phyloP scores from a whole-genome alignment of 2,797 vertebrate species.

The Hafferia zeledoni region DNA sequence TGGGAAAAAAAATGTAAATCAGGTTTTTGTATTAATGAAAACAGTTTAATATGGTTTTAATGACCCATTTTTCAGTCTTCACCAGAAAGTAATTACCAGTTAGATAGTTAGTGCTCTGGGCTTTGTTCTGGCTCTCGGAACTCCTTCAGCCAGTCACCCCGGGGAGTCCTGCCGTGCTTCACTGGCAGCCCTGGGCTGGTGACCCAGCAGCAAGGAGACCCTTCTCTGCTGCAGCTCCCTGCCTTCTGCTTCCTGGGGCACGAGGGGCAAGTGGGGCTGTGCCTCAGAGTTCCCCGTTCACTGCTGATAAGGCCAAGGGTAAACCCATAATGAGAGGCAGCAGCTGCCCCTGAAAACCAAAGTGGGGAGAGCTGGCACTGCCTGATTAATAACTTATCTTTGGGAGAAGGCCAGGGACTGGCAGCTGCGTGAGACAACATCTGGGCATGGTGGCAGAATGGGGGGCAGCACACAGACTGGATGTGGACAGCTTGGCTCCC shows the following conservation, averaged over 20 bases:
- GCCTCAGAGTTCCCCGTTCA: fast-evolving
- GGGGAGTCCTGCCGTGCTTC: neutral
- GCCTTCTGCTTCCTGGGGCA: neutral
- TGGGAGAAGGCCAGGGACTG: neutral
- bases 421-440: neutral
- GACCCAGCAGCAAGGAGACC: neutral
- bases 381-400: neutral
- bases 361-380: neutral
- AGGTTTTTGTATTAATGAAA: conserved; percentile 74
- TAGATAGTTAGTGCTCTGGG: conserved; percentile 71
- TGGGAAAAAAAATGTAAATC: conserved; percentile 74
- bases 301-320: neutral
- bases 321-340: neutral
- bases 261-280: neutral
- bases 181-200: neutral
- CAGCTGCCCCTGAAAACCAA: neutral
- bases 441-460: neutral
- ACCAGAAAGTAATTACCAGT: conserved; percentile 76
- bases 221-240: neutral
- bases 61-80: conserved; percentile 75
- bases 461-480: neutral
- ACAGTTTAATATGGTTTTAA: conserved; percentile 73
- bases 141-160: neutral
- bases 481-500: neutral
- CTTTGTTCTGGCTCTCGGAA: conserved; percentile 61